Percentiles rank a stretch among this genome's conserved stretches.
Conservation (phyloP, 2,113 vertebrate genomes). For the Carlito syrichta region DNA sequence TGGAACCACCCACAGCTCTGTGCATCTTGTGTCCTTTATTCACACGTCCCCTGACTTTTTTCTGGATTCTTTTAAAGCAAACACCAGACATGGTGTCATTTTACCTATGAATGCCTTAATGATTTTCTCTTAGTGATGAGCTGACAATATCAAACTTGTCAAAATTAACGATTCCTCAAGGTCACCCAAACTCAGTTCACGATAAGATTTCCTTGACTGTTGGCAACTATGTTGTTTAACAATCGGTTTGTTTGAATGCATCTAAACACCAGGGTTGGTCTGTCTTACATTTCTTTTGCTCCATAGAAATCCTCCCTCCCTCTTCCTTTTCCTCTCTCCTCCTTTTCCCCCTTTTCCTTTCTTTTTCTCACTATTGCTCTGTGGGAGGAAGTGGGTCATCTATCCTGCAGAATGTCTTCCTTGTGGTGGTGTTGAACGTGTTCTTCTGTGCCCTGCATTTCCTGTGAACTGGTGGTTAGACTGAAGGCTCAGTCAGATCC, state of each 20-base stretch:
- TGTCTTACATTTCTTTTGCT: no score
- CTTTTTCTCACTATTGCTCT: background rate
- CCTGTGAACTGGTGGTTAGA: background rate
- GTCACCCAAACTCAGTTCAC: background rate
- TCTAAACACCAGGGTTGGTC: background rate
- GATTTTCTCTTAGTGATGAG: background rate
- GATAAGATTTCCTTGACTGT: background rate
- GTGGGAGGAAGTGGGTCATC: background rate
- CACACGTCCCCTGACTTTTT: background rate
- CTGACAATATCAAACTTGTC: no score
- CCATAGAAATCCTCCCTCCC: background rate
- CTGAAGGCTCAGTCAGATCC: background rate
- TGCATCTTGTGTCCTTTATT: background rate
- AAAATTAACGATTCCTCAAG: background rate
- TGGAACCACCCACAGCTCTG: background rate
- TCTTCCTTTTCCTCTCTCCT: no score
- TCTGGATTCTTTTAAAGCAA: no score
- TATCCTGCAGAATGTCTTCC: background rate
- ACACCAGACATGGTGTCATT: background rate
- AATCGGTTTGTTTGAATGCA: background rate
- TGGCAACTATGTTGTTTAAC: background rate
- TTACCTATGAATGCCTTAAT: background rate
- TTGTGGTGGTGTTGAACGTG: background rate
- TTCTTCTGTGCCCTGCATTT: no score
- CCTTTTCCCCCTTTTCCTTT: fast-evolving